Evolutionary conservation across 2,113 vertebrate genomes (phyloP).

Genomic region (Bubo scandiacus): DNA sequence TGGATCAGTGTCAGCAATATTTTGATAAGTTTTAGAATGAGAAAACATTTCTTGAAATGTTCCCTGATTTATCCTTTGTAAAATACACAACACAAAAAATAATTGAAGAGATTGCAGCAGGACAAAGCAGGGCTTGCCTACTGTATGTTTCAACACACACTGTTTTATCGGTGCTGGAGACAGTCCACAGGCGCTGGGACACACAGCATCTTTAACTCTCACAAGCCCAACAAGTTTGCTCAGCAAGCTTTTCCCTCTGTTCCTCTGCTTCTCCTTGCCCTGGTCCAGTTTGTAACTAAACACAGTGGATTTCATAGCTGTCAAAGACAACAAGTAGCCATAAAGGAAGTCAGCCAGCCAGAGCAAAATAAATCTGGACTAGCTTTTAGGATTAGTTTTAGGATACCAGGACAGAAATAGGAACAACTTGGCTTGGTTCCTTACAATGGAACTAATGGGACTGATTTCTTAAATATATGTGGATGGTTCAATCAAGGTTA

Average conservation of each 20-base stretch:
- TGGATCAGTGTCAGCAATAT: slow-evolving; percentile 89
- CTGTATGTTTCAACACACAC: neutral
- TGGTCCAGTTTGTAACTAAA: neutral
- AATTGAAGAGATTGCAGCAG: slow-evolving; percentile 76
- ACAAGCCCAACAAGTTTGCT: neutral
- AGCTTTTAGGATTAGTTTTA: neutral
- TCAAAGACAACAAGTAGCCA: neutral
- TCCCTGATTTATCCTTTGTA: slow-evolving; percentile 84
- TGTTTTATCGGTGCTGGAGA: neutral
- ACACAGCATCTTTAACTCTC: slow-evolving; percentile 44
- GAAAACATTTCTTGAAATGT: slow-evolving; percentile 81
- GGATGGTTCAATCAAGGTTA: neutral
- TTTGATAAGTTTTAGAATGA: slow-evolving; percentile 83
- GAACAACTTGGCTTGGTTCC: neutral
- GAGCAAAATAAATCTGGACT: neutral
- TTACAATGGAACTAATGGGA: neutral
- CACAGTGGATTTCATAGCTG: neutral
- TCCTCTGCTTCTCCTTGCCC: neutral
- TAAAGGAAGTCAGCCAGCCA: neutral
- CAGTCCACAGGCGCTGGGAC: neutral
- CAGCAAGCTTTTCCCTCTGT: neutral
- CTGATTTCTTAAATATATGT: neutral
- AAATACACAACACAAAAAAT: slow-evolving; percentile 78
- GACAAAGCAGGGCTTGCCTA: slow-evolving; percentile 51
- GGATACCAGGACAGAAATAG: neutral